A percentile compares a stretch with the other conserved stretches of the same genome.
Conservation (phyloP, 2,888 invertebrate species). For the Stegana nigrithorax region DNA sequence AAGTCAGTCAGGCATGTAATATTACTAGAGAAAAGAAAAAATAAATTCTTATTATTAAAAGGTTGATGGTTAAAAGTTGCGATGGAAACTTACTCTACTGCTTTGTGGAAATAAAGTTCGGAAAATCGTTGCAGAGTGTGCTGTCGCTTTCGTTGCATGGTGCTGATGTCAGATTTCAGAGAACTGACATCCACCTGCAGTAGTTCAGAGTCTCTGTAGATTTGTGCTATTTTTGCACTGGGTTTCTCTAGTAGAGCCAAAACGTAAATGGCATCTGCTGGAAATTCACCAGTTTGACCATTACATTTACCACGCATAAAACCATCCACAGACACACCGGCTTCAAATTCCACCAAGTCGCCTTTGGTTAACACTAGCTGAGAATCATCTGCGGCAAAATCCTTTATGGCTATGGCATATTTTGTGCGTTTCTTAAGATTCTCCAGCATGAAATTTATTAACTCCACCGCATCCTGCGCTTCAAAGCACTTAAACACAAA, state of each 20-base stretch:
- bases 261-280: conserved; percentile 87
- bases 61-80: too few species aligned
- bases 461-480: conserved; percentile 84
- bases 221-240: conserved; percentile 74
- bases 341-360: conserved; percentile 85
- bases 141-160: conserved; percentile 76
- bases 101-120: conserved; percentile 79
- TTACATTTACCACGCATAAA: conserved; percentile 81
- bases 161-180: conserved; percentile 70
- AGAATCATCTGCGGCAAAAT: conserved; percentile 69
- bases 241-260: conserved; percentile 86
- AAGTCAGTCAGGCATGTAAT: not conserved
- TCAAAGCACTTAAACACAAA: conserved; percentile 91
- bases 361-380: conserved; percentile 75
- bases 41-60: not conserved
- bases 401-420: conserved; percentile 82
- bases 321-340: conserved; percentile 71
- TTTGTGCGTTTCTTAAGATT: conserved; percentile 87
- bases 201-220: conserved; percentile 72
- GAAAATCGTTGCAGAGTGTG: conserved; percentile 88
- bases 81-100: conserved; percentile 42
- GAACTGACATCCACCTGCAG: conserved; percentile 9
- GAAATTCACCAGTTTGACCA: conserved; percentile 83
- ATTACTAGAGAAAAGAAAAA: conserved; percentile 60
- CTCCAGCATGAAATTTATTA: conserved; percentile 86